Percentiles rank a stretch among this genome's conserved stretches.
Evolutionary conservation across 2,113 vertebrate species (phyloP).

Genomic region (Apodemus speciosus): DNA sequence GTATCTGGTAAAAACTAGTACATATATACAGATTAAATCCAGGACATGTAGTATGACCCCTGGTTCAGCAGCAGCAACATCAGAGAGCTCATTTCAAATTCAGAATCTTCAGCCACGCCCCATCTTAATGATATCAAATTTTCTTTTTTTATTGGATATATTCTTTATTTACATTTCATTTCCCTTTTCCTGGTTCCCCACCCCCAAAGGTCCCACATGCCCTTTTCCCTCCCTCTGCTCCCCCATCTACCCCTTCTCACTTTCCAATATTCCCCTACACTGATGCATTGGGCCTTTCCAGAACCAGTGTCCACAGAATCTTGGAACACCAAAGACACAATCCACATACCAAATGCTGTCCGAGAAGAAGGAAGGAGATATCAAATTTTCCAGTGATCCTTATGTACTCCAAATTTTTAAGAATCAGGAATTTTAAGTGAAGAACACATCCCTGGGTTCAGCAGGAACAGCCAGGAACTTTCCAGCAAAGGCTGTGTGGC

Average conservation of each 20-base stretch:
- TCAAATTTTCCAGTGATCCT: background rate
- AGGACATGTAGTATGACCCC: background rate
- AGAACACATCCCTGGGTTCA: background rate
- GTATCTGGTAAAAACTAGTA: slow-evolving; percentile 18
- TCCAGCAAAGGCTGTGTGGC: background rate
- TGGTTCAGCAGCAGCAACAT: background rate
- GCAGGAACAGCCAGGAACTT: background rate
- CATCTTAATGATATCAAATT: background rate
- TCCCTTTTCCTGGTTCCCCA: too few species aligned
- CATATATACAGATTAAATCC: background rate
- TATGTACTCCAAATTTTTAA: background rate
- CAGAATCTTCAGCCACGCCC: background rate
- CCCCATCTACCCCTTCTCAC: too few species aligned
- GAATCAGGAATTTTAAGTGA: background rate
- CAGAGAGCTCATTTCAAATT: background rate
- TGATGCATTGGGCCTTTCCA: too few species aligned
- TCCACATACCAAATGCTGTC: too few species aligned
- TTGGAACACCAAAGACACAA: too few species aligned
- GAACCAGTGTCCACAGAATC: too few species aligned
- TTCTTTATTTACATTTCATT: too few species aligned
- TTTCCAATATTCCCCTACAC: too few species aligned
- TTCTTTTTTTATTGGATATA: too few species aligned
- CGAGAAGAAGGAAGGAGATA: too few species aligned
- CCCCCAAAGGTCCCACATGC: too few species aligned
- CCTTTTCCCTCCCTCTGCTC: too few species aligned